phyloP scores from a whole-genome alignment of 2,888 invertebrate species.

The Epistrophe grossulariae region DNA sequence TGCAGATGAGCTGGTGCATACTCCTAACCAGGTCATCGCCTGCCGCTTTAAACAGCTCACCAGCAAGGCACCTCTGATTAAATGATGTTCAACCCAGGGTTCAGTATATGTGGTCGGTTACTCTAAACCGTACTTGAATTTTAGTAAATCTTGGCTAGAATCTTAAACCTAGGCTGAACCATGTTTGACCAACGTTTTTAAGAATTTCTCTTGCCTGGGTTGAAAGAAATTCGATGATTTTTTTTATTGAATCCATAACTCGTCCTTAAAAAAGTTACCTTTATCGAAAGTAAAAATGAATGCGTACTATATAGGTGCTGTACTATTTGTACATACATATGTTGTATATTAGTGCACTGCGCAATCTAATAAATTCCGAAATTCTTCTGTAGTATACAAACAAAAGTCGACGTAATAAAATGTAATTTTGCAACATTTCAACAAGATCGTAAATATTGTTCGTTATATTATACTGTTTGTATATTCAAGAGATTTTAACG shows the following conservation, averaged over 20 bases:
- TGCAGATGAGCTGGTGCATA: no score
- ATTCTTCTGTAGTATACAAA: conserved; percentile 34
- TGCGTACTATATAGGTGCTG: conserved; percentile 31
- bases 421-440: conserved; percentile 63
- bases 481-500: conserved; percentile 50
- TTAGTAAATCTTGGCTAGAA: no score
- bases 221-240: not conserved
- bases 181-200: no score
- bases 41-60: no score
- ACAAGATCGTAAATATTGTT: conserved; percentile 68
- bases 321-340: conserved; percentile 16
- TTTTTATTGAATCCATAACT: not conserved
- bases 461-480: conserved; percentile 31
- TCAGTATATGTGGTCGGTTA: no score
- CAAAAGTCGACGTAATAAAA: conserved; percentile 39
- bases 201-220: not conserved
- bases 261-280: not conserved
- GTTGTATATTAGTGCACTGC: not conserved
- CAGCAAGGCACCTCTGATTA: no score
- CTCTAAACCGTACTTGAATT: no score
- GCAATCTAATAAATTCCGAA: conserved; percentile 43
- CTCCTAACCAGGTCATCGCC: no score
- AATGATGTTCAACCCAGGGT: no score
- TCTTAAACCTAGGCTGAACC: no score
- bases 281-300: conserved; percentile 8